Evolutionary conservation across 1,140 invertebrate genomes (phyloP), one percentile per base, ranked within the genome.

Genomic region (Melanaphis sacchari): DNA sequence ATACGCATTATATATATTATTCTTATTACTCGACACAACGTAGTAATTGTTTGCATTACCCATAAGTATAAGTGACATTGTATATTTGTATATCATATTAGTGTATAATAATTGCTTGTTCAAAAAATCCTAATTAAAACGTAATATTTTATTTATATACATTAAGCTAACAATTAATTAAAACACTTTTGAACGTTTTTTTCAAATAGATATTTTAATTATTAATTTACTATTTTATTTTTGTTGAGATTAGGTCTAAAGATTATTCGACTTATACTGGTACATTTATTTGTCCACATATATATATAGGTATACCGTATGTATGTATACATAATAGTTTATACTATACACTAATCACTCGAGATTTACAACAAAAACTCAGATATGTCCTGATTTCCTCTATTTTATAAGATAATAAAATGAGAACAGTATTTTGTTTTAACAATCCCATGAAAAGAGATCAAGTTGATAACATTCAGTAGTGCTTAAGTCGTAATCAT

Each of bases 341-440:
- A 2, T 49, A 49, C 88, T 24, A 46, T 15, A n/a, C 2, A 43
- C 41, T 18, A 40, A 40, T 7, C 46, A 82, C 22, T 22, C n/a
- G n/a, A 40, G 38, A 43, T 91, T 66, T 76, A 91, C 59, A 40
- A 91, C 40, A 41, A n/a, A 5, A 26, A 43, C 38, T 90, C 22
- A 31, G 26, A 8, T 82, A 40, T 88, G 54, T 59, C 90, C 24
- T 18, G 36, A 46, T 91, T 36, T 91, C 40, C n/a, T 76, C 11
- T 26, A 9, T 66, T 91, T 91, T 66, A 91, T 38, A 43, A 36
- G 54, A 66, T 91, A 40, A 24, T 91, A 43, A 91, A 91, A 91
- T 21, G n/a, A n/a, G 36, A 81, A 66, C 52, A 21, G 54, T 91
- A 91, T 91, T 66, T 66, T 18, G 26, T 91, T 91, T 76, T 91